phyloP scores from a whole-genome alignment of 2,888 invertebrate genomes.

The Nomada hirtipes region DNA sequence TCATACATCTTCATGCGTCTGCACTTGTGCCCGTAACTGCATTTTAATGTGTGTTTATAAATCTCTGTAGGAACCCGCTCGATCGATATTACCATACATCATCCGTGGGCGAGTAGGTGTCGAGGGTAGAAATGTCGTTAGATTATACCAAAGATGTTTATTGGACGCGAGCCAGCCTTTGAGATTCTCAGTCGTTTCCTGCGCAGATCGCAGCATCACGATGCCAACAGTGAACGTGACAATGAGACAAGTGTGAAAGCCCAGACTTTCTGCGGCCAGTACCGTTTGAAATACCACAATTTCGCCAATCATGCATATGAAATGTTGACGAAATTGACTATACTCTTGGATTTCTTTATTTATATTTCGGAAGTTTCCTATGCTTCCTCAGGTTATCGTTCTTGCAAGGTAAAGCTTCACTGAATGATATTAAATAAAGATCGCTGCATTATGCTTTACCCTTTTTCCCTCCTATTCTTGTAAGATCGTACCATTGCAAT shows the following conservation, averaged over 20 bases:
- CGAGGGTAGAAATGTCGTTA: conserved; percentile 76
- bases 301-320: conserved; percentile 33
- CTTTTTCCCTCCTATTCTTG: no score
- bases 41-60: background rate
- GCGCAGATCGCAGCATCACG: conserved; percentile 53
- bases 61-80: background rate
- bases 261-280: conserved; percentile 65
- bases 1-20: background rate
- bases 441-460: no score
- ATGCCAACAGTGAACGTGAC: conserved; percentile 78
- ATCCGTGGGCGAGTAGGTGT: conserved; percentile 43
- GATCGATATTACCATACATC: conserved; percentile 43
- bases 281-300: conserved; percentile 68
- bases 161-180: conserved; percentile 78
- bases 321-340: background rate
- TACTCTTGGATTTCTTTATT: background rate
- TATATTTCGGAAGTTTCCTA: background rate
- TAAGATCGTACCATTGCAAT: no score
- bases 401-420: no score
- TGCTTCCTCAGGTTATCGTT: no score
- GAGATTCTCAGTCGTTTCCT: conserved; percentile 57
- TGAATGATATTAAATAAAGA: no score
- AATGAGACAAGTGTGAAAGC: conserved; percentile 76
- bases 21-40: background rate
- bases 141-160: conserved; percentile 80